A percentile compares a stretch with the other conserved stretches of the same genome.
These are phyloP conservation scores for Pogonomyrmex barbatus DNA, from an alignment of 1,140 invertebrate species.

Conservation along the genomic window DNA sequence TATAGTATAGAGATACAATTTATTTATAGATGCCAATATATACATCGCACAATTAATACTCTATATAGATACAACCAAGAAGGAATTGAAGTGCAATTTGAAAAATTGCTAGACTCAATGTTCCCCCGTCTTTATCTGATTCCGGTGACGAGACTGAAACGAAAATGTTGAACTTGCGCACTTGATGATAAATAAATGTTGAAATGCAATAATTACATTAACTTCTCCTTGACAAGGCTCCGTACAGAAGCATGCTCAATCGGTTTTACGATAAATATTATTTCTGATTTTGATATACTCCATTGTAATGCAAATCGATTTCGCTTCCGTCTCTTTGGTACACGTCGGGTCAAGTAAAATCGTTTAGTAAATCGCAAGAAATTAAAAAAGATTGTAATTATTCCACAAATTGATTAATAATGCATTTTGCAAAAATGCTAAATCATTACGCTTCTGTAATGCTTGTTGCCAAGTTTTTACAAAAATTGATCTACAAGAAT, in stretches of 20 bases:
- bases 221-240: not conserved
- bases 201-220: conserved; percentile 29
- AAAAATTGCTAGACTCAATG: not conserved
- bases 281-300: conserved; percentile 1
- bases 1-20: conserved; percentile 37
- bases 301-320: not conserved
- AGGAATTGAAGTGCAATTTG: conserved; percentile 53
- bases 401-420: not conserved
- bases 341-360: not conserved
- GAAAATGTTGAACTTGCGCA: not conserved
- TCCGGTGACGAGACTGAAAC: not conserved
- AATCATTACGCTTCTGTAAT: not conserved
- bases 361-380: not conserved
- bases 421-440: not conserved
- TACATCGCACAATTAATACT: conserved; percentile 8
- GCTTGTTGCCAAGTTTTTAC: not conserved
- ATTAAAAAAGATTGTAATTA: conserved; percentile 3
- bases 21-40: conserved; percentile 41
- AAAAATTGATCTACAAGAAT: not conserved
- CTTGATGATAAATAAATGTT: not conserved
- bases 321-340: not conserved
- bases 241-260: not conserved
- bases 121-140: not conserved
- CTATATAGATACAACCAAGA: conserved; percentile 12
- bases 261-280: not conserved